phyloP scores from a whole-genome alignment of 2,797 vertebrate genomes.

The Enteromius paludinosus region DNA sequence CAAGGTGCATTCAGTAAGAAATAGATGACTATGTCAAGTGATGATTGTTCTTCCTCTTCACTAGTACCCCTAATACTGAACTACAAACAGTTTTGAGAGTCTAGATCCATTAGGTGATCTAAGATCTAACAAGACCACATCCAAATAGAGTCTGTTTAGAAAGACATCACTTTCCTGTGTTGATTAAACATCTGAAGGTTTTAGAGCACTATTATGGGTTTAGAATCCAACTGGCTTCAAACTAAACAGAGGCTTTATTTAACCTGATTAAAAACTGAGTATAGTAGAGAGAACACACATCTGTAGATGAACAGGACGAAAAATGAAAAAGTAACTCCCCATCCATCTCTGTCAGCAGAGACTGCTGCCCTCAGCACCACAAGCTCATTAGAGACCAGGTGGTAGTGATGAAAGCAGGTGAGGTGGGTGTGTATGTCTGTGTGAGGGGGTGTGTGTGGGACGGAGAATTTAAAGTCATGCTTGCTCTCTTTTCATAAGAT shows the following conservation, averaged over 20 bases:
- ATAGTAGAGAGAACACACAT: conserved; percentile 1
- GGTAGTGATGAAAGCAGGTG: conserved; percentile 65
- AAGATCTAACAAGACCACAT: neutral
- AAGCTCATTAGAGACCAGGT: conserved; percentile 74
- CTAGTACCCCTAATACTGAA: neutral
- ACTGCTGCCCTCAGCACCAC: conserved; percentile 77
- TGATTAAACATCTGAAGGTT: neutral
- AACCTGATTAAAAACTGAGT: conserved; percentile 22
- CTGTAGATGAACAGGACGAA: conserved; percentile 42
- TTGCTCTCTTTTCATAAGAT: conserved; percentile 20
- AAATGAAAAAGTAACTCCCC: conserved; percentile 54
- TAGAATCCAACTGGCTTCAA: conserved; percentile 10
- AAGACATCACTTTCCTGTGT: neutral
- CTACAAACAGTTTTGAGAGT: neutral
- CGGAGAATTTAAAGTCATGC: conserved; percentile 34
- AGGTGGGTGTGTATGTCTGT: conserved; percentile 46
- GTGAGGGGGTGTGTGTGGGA: conserved; percentile 28
- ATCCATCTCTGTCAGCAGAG: conserved; percentile 76
- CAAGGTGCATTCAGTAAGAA: neutral
- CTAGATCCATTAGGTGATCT: neutral
- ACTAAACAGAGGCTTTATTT: conserved; percentile 3
- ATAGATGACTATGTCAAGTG: neutral
- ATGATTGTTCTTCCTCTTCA: neutral
- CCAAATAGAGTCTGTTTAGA: neutral
- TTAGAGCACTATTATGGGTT: neutral